Evolutionary conservation across 2,797 vertebrate species (phyloP).

Genomic region (Spea hammondii): DNA sequence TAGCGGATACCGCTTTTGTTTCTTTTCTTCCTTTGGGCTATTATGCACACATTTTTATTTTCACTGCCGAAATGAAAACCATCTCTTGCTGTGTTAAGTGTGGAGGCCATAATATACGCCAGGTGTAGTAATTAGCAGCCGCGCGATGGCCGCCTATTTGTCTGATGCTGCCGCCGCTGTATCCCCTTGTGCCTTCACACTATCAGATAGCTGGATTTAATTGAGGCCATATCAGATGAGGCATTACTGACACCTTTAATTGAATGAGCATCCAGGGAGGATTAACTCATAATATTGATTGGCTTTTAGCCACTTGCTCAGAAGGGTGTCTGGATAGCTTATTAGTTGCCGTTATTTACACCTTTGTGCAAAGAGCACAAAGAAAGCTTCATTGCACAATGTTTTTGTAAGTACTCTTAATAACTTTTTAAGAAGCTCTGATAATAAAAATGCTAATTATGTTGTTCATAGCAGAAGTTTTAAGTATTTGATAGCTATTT

Average conservation of each 20-base stretch:
- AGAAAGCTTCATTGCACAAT: slow-evolving; percentile 76
- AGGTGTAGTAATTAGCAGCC: slow-evolving; percentile 83
- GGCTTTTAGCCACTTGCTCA: slow-evolving; percentile 84
- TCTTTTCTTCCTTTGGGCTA: slow-evolving; percentile 35
- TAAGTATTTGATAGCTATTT: slow-evolving; percentile 1
- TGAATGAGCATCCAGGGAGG: slow-evolving; percentile 84
- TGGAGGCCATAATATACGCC: slow-evolving; percentile 76
- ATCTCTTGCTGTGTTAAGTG: slow-evolving; percentile 68
- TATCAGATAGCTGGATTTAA: slow-evolving; percentile 85
- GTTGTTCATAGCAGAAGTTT: slow-evolving; percentile 66
- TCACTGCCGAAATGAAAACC: slow-evolving; percentile 60
- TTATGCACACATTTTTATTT: slow-evolving; percentile 45
- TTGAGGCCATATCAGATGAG: slow-evolving; percentile 85
- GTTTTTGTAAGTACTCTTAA: slow-evolving; percentile 82
- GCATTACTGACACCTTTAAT: slow-evolving; percentile 87
- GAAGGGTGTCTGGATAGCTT: slow-evolving; percentile 81
- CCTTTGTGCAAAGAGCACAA: slow-evolving; percentile 78
- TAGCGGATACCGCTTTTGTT: slow-evolving; percentile 3
- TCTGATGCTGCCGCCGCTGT: slow-evolving; percentile 75
- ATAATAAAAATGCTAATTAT: slow-evolving; percentile 81
- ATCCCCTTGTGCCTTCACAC: slow-evolving; percentile 79
- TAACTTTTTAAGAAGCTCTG: slow-evolving; percentile 78
- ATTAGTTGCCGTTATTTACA: slow-evolving; percentile 84
- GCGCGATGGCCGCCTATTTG: slow-evolving; percentile 75
- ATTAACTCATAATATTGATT: slow-evolving; percentile 89